Conservation (phyloP, 2,888 invertebrate genomes). For the Pristionchus japonicus region DNA sequence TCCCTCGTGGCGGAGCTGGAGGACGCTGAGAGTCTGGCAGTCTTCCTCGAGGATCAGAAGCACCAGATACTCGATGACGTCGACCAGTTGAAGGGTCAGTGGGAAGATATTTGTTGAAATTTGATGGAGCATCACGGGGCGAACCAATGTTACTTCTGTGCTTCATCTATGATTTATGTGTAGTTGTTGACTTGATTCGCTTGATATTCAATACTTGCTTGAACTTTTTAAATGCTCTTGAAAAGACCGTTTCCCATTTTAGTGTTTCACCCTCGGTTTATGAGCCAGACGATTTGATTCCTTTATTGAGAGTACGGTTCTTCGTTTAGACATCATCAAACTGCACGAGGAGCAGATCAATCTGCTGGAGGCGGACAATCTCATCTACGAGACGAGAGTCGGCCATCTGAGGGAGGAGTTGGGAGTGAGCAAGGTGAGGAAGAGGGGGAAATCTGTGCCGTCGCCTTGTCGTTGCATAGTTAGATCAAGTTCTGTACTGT, state of each 20-base stretch:
- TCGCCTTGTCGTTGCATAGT: too few relatives aligned
- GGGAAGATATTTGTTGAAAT: too few relatives aligned
- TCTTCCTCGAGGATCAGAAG: slow-evolving; percentile 64
- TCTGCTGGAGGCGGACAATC: slow-evolving; percentile 70
- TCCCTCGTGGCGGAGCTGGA: slow-evolving; percentile 50
- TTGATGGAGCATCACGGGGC: too few relatives aligned
- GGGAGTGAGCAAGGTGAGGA: slow-evolving; percentile 68
- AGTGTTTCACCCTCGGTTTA: not conserved
- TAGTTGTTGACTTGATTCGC: not conserved
- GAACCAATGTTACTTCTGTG: not conserved
- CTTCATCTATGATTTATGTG: not conserved
- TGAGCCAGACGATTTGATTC: too few relatives aligned
- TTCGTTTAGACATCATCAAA: slow-evolving; percentile 65
- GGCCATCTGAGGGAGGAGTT: slow-evolving; percentile 71
- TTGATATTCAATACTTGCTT: slow-evolving; percentile 28
- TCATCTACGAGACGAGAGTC: slow-evolving; percentile 72
- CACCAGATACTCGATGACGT: slow-evolving; percentile 65
- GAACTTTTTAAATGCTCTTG: too few relatives aligned
- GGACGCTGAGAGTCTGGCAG: slow-evolving; percentile 56
- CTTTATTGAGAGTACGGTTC: not conserved
- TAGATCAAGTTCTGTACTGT: too few relatives aligned
- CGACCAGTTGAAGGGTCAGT: slow-evolving; percentile 65
- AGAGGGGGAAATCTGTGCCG: too few relatives aligned
- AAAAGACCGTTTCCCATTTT: too few relatives aligned
- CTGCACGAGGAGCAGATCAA: slow-evolving; percentile 71